Conservation (phyloP, 1,140 invertebrate species). For the Andrena cerasifolii region DNA sequence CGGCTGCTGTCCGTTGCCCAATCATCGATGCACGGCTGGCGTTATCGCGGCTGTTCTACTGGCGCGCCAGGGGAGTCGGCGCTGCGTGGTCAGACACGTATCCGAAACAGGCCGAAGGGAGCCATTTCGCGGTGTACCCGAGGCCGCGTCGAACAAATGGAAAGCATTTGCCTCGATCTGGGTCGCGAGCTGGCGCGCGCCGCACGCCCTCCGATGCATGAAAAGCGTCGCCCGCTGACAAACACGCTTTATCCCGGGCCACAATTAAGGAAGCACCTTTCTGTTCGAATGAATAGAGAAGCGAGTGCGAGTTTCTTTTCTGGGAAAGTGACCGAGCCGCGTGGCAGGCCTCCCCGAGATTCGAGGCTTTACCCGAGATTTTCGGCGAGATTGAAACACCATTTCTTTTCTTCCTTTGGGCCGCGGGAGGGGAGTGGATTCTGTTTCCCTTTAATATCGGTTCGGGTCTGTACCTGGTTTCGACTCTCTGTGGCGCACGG, state of each 20-base stretch:
- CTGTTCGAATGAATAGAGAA: conserved; percentile 17
- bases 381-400: conserved; percentile 12
- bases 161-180: conserved; percentile 42
- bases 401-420: not conserved
- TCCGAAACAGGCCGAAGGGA: not conserved
- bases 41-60: not conserved
- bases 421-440: not conserved
- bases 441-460: not conserved
- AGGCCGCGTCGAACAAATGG: conserved; percentile 17
- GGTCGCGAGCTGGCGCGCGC: conserved; percentile 1
- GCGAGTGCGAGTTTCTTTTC: not conserved
- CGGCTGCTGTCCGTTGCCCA: too few relatives aligned
- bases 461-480: not conserved
- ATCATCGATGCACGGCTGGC: not conserved
- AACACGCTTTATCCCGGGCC: conserved; percentile 29
- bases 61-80: not conserved
- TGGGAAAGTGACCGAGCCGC: not conserved
- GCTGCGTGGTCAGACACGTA: not conserved
- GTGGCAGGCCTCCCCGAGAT: not conserved
- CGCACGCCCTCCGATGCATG: not conserved
- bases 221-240: conserved; percentile 15
- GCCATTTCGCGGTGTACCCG: not conserved
- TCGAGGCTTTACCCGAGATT: not conserved
- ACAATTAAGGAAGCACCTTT: conserved; percentile 42
- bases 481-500: not conserved